Evolutionary conservation across 2,113 vertebrate genomes (phyloP), one percentile per base, ranked within the genome.

Genomic region (Pelecanus crispus): DNA sequence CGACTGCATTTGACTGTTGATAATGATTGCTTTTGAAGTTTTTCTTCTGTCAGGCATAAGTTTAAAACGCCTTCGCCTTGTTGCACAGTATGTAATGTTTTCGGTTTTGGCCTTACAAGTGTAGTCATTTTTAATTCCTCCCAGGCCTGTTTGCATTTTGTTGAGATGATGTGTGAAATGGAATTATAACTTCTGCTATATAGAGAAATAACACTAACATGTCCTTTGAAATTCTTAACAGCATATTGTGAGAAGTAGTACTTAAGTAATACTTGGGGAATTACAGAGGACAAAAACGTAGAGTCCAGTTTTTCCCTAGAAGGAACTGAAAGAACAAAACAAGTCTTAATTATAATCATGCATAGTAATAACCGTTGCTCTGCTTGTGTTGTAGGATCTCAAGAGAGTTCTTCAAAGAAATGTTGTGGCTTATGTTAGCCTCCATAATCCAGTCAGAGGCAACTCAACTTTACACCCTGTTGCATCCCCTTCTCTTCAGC

Each of bases 401-500:
- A 97, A 90, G 70, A 98, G 98, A 13, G 97, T 99, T 93, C 98
- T 99, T 38, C 98, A 98, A 86, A 99, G 96, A 91, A 99, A 98
- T 47, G 98, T 92, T 11, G 99, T 99, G 94, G 98, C 99, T 92
- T 99, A 99, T 2, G 11, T 99, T 65, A 98, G 99, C 79, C 98
- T 99, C 25, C 98, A 99, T 85, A 98, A 96, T 82, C 99, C 99
- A 1, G 92, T 99, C n/a, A 97, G 95, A 90, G 98, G 98, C 24
- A 98, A 98, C 13, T 98, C 98, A 72, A 98, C 97, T 56, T 97
- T 99, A 7, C 88, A 94, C 49, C 98, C 98, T 5, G 91, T 98
- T 44, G 98, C 98, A 31, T 99, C 99, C 7, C 99, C 99, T 47
- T 98, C 99, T 50, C 98, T 99, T 75, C 98, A 98, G 88, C 99